Conservation (phyloP, 2,797 vertebrate genomes). For the Sebastes minor region DNA sequence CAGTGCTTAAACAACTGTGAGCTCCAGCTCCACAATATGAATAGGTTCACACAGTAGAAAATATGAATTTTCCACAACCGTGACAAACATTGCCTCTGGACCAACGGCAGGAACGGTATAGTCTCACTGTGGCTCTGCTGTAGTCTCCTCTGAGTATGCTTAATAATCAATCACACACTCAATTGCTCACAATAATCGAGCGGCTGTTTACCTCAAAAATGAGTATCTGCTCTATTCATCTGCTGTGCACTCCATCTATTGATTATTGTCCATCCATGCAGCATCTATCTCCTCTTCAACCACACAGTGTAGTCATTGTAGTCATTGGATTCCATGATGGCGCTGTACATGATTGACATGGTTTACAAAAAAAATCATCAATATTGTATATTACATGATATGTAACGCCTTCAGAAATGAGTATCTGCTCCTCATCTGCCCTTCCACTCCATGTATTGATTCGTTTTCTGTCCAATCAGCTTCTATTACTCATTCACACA, state of each 20-base stretch:
- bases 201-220: slow-evolving; percentile 64
- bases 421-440: neutral
- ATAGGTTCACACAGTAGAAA: slow-evolving; percentile 23
- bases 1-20: slow-evolving; percentile 21
- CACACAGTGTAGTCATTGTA: too few species aligned
- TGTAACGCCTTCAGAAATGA: neutral
- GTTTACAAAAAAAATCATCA: neutral
- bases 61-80: slow-evolving; percentile 12
- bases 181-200: slow-evolving; percentile 62
- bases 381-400: neutral
- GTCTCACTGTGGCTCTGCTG: slow-evolving; percentile 1
- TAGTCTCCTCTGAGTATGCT: slow-evolving; percentile 39
- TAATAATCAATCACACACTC: slow-evolving; percentile 72
- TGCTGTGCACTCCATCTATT: slow-evolving; percentile 54
- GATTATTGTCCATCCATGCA: slow-evolving; percentile 61
- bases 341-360: neutral
- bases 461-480: neutral
- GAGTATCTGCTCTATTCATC: slow-evolving; percentile 61
- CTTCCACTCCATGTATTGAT: neutral
- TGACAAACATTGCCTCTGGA: slow-evolving; percentile 24
- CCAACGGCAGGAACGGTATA: slow-evolving; percentile 19
- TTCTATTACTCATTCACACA: neutral
- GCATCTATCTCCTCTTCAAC: slow-evolving; percentile 38
- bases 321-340: neutral
- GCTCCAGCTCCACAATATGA: slow-evolving; percentile 28